These are phyloP conservation scores for Tiaroga cobitis DNA, from an alignment of 2,797 vertebrate species.

Conservation along the genomic window DNA sequence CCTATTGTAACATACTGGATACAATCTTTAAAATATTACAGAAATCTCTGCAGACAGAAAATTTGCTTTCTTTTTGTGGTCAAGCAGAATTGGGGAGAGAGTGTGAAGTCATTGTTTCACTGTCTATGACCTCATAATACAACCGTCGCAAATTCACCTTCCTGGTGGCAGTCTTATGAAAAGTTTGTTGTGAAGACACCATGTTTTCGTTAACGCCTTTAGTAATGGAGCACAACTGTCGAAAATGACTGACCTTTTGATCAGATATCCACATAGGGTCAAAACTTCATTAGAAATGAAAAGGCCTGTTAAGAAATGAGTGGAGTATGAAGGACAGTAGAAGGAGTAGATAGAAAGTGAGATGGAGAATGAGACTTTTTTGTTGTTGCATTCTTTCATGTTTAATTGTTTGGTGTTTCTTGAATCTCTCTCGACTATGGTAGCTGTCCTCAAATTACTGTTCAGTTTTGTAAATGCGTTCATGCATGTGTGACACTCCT, in stretches of 20 bases:
- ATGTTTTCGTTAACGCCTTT: too few species aligned
- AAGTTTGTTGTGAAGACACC: too few species aligned
- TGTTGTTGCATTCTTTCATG: background rate
- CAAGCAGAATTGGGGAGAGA: too few species aligned
- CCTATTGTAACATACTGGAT: background rate
- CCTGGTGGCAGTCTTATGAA: too few species aligned
- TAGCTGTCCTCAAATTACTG: slow-evolving; percentile 13
- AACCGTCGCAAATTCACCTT: too few species aligned
- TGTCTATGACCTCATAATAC: too few species aligned
- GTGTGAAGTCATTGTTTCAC: too few species aligned
- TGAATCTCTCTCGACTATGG: background rate
- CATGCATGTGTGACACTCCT: slow-evolving; percentile 27
- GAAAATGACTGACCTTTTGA: background rate
- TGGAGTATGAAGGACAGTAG: background rate
- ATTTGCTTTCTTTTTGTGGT: too few species aligned
- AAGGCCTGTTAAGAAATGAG: background rate
- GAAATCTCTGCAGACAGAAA: too few species aligned
- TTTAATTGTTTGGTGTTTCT: slow-evolving; percentile 13
- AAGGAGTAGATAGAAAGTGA: background rate
- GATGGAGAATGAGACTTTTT: background rate
- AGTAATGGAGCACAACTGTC: too few species aligned
- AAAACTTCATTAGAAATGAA: background rate
- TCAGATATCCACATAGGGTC: background rate
- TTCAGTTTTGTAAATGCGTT: slow-evolving; percentile 24
- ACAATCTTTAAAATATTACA: too few species aligned